Evolutionary conservation across 2,797 vertebrate species (phyloP), one percentile per base, ranked within the genome.

Genomic region (Oophaga sylvatica): DNA sequence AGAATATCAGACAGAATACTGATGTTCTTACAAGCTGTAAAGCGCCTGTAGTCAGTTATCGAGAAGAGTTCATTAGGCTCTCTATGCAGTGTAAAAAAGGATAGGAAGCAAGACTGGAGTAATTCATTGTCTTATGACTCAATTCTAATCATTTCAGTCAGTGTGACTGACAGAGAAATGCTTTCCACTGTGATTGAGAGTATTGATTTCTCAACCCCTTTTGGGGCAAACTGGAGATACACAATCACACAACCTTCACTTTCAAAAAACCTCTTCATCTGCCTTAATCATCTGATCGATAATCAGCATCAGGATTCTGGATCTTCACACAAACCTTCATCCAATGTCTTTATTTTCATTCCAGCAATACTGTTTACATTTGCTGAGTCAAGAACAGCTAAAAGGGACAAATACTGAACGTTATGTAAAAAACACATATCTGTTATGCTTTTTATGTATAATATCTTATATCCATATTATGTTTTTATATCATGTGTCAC

Each of bases 261-360:
- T 96, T 96, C 92, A 96, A 95, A 95, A 95, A 96, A 96, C 94
- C 95, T 97, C 96, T 97, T 97, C 96, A 97, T 98, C 96, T 98
- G 95, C 95, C 95, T 96, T 97, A 97, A 98, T 98, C 96, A 97
- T 95, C 95, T 96, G 96, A 97, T 98, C 97, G 91, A 98, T 98
- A 97, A 97, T 97, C 97, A 96, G 95, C 94, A 93, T 96, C 93
- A 93, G 94, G 95, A 95, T 94, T 93, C 93, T 90, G 92, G 91
- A 95, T 95, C 95, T 95, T 95, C 94, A 95, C 95, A 94, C 96
- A 95, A 94, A 94, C 94, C 93, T 92, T 91, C 91, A 76, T 94
- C 92, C 93, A 92, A 93, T 91, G 93, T 94, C 94, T 96, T 95
- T 94, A 94, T 94, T 94, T 94, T 92, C 91, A 93, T 94, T 92